Percentiles rank a stretch among this genome's conserved stretches.
These are phyloP conservation scores for Drosophila orena DNA, from an alignment of 1,140 invertebrate genomes.

Conservation along the genomic window DNA sequence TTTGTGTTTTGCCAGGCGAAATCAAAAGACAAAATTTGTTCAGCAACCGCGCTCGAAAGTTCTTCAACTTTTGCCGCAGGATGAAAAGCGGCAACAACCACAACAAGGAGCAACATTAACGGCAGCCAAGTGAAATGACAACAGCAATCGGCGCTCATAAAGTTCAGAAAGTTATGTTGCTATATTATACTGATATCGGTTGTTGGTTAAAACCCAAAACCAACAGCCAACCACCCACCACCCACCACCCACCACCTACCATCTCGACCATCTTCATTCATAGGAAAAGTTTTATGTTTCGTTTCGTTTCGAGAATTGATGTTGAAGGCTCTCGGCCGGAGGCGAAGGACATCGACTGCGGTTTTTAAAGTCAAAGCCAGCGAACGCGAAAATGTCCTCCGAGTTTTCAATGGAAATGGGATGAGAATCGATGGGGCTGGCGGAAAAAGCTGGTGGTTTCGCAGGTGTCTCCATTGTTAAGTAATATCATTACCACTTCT, in stretches of 20 bases:
- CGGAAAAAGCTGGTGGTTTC: conserved; percentile 17
- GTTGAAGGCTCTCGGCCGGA: conserved; percentile 17
- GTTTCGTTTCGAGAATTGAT: conserved; percentile 47
- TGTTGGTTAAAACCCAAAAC: conserved; percentile 27
- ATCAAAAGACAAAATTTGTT: conserved; percentile 66
- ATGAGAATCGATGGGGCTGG: conserved; percentile 6
- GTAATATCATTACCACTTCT: conserved; percentile 38
- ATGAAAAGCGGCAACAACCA: conserved; percentile 21
- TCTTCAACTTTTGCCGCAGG: conserved; percentile 58
- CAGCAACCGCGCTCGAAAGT: conserved; percentile 60
- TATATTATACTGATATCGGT: conserved; percentile 60
- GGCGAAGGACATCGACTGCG: conserved; percentile 18
- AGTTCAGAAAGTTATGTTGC: conserved; percentile 61
- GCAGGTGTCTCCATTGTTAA: conserved; percentile 42
- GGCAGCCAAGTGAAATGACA: conserved; percentile 58
- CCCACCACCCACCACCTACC: neutral
- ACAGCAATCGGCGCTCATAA: conserved; percentile 63
- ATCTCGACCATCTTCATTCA: conserved; percentile 27
- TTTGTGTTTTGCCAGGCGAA: conserved; percentile 40
- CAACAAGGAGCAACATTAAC: conserved; percentile 43
- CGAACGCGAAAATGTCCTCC: conserved; percentile 7
- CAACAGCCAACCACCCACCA: neutral
- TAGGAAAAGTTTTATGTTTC: conserved; percentile 49
- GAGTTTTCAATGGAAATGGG: conserved; percentile 31
- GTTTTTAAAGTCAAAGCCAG: conserved; percentile 35